Evolutionary conservation across 2,888 invertebrate species (phyloP).

Genomic region (Colostygia pectinataria): DNA sequence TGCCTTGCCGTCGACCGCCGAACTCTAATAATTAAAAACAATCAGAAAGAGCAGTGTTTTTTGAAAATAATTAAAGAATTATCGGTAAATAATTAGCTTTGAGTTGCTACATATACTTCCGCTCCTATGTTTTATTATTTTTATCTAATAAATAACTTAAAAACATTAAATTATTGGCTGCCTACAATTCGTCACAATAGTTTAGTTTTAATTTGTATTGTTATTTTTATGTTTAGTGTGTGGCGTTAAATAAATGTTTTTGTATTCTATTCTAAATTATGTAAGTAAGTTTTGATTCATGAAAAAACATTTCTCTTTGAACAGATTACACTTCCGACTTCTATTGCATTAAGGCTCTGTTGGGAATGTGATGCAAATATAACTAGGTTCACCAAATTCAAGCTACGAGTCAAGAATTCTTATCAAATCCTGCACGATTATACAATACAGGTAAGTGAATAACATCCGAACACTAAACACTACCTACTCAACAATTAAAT

Average conservation of each 20-base stretch:
- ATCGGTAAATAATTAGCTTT: conserved; percentile 43
- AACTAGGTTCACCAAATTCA: conserved; percentile 50
- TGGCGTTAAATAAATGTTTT: no score
- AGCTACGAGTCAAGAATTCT: conserved; percentile 48
- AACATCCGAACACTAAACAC: no score
- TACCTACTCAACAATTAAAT: no score
- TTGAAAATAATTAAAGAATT: conserved; percentile 56
- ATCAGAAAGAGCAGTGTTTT: conserved; percentile 51
- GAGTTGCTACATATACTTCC: no score
- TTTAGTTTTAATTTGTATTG: no score
- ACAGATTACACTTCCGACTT: conserved; percentile 34
- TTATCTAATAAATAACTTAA: not conserved
- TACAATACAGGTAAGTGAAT: conserved; percentile 44
- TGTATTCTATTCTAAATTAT: no score
- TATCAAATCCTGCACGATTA: conserved; percentile 45
- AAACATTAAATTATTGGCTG: no score
- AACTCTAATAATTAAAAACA: conserved; percentile 49
- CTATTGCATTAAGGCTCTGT: conserved; percentile 48
- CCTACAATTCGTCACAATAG: no score
- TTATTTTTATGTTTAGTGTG: no score
- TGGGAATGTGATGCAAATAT: conserved; percentile 63
- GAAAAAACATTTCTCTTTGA: not conserved
- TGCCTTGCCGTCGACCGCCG: conserved; percentile 58
- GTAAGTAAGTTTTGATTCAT: no score
- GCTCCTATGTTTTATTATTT: no score